Evolutionary conservation across 2,888 invertebrate genomes (phyloP).

Genomic region (Ectemnius cavifrons): DNA sequence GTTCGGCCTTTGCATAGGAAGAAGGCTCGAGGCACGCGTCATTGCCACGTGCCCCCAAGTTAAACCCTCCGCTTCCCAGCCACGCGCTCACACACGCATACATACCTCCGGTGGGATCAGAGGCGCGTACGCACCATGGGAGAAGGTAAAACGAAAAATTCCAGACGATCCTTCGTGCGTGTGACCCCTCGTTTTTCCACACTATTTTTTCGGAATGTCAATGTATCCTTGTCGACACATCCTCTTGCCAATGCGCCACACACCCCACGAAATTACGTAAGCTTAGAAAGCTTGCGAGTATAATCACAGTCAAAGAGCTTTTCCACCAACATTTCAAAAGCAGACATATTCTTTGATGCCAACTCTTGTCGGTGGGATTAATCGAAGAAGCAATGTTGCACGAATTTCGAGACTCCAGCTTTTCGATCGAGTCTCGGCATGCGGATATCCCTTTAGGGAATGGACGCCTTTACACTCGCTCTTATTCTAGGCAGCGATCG

Average conservation of each 20-base stretch:
- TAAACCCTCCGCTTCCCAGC: neutral
- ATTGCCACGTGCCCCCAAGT: constrained; percentile 36
- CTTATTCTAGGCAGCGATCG: too few species aligned
- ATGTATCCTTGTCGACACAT: constrained; percentile 15
- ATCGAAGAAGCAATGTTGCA: too few species aligned
- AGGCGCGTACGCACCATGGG: neutral
- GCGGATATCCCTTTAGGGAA: too few species aligned
- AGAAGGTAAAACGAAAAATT: constrained; percentile 55
- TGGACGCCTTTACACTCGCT: too few species aligned
- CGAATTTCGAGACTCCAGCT: constrained; percentile 23
- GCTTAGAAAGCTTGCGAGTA: too few species aligned
- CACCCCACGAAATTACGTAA: too few species aligned
- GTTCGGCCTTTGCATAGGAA: constrained; percentile 33
- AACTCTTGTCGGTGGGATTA: too few species aligned
- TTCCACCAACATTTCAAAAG: constrained; percentile 2
- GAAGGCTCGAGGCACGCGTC: constrained; percentile 29
- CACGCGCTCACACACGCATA: constrained; percentile 18
- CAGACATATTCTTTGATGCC: neutral
- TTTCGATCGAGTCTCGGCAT: too few species aligned
- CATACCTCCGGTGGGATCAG: constrained; percentile 12
- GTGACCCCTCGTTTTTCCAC: constrained; percentile 39
- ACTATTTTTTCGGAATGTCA: constrained; percentile 51
- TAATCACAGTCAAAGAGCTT: neutral
- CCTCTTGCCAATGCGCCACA: too few species aligned
- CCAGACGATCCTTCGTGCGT: constrained; percentile 39